phyloP scores from a whole-genome alignment of 1,140 invertebrate genomes.

The Pachypsylla venusta region DNA sequence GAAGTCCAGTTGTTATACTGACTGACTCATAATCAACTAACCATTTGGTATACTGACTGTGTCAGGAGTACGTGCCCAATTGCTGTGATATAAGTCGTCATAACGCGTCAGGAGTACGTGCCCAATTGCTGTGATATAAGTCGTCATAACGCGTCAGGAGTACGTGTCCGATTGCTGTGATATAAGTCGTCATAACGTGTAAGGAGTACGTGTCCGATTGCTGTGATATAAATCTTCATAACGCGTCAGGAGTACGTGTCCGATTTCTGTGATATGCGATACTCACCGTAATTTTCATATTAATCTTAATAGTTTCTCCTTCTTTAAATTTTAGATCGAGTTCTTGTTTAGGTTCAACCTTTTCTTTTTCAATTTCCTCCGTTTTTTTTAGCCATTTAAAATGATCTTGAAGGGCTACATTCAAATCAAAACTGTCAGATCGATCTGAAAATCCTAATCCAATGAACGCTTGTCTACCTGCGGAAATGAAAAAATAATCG shows the following conservation, averaged over 20 bases:
- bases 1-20: no score
- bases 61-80: no score
- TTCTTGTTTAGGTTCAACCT: constrained; percentile 56
- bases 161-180: no score
- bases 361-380: constrained; percentile 70
- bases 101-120: no score
- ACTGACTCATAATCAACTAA: no score
- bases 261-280: neutral
- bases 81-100: no score
- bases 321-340: constrained; percentile 96
- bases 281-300: constrained; percentile 90
- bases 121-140: no score
- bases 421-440: constrained; percentile 97
- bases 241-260: neutral
- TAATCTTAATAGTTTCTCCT: constrained; percentile 96
- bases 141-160: no score
- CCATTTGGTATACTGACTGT: no score
- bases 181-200: no score
- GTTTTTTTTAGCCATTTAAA: constrained; percentile 94
- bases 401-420: constrained; percentile 96
- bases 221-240: no score
- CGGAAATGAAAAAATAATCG: constrained; percentile 24
- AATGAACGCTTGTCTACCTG: constrained; percentile 91
- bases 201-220: no score
- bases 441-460: constrained; percentile 94